A percentile compares a stretch with the other conserved stretches of the same genome.
Conservation (phyloP, 2,888 invertebrate genomes). For the Autographa pulchrina region DNA sequence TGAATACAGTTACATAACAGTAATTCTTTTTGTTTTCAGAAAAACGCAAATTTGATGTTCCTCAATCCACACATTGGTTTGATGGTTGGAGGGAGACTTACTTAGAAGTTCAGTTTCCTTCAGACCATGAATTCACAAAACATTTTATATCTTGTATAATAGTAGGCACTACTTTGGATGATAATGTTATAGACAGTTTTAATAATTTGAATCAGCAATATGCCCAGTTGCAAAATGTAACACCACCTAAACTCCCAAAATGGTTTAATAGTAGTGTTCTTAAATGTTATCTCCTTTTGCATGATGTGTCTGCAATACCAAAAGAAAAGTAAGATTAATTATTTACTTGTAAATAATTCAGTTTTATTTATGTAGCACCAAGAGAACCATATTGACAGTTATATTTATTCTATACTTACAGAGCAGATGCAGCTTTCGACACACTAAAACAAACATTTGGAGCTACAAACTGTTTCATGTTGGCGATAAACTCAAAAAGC, state of each 20-base stretch:
- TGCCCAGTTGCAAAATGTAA: conserved; percentile 93
- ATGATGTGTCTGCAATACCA: conserved; percentile 94
- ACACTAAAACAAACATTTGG: conserved; percentile 96
- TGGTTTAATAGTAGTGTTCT: conserved; percentile 95
- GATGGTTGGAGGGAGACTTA: conserved; percentile 98
- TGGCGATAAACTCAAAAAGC: conserved; percentile 96
- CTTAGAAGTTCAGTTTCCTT: conserved; percentile 95
- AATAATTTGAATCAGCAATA: conserved; percentile 94
- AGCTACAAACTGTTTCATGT: conserved; percentile 95
- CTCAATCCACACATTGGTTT: conserved; percentile 97
- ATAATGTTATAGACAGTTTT: conserved; percentile 95
- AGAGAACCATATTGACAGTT: background rate
- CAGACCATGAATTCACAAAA: conserved; percentile 98
- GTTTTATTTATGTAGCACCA: background rate
- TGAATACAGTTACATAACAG: background rate
- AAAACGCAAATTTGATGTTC: conserved; percentile 91
- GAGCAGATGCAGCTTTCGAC: conserved; percentile 95
- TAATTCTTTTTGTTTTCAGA: conserved; percentile 68
- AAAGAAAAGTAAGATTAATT: conserved; percentile 91
- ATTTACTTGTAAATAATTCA: background rate
- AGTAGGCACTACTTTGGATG: conserved; percentile 92
- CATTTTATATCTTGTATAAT: conserved; percentile 96
- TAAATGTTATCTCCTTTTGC: conserved; percentile 96
- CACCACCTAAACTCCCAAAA: conserved; percentile 94
- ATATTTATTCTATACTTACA: conserved; percentile 76